A percentile compares a stretch with the other conserved stretches of the same genome.
These are phyloP conservation scores for Stegana nigrithorax DNA, from an alignment of 2,888 invertebrate genomes.

Conservation along the genomic window DNA sequence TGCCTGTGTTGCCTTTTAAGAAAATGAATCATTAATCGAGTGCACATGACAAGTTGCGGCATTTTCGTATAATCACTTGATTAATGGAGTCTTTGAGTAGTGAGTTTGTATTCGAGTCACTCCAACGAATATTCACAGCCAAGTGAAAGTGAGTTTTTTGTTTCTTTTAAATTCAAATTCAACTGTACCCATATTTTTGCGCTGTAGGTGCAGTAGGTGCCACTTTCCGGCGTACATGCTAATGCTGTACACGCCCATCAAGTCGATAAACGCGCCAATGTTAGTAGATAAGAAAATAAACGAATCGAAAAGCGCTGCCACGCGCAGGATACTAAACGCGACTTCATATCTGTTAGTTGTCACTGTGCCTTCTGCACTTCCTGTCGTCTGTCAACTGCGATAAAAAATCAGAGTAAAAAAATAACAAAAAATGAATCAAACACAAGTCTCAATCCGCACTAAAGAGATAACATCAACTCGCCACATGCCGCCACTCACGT, in stretches of 20 bases:
- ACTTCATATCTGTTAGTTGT: too few relatives aligned
- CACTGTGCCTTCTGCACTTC: not conserved
- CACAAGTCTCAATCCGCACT: too few relatives aligned
- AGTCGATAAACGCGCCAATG: too few relatives aligned
- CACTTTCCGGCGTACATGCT: too few relatives aligned
- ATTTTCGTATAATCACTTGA: conserved; percentile 47
- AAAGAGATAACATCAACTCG: conserved; percentile 18
- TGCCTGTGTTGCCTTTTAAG: conserved; percentile 25
- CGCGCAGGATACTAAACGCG: not conserved
- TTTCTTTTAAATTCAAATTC: too few relatives aligned
- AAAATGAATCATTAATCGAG: conserved; percentile 54
- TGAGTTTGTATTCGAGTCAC: not conserved
- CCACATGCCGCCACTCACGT: conserved; percentile 44
- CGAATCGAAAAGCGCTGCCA: not conserved
- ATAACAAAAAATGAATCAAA: too few relatives aligned
- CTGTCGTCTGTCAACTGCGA: too few relatives aligned
- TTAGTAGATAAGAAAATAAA: not conserved
- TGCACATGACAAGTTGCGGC: conserved; percentile 48
- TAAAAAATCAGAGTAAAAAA: too few relatives aligned
- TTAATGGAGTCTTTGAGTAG: conserved; percentile 46
- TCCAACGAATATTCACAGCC: too few relatives aligned
- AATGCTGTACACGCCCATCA: too few relatives aligned
- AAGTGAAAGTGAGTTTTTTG: conserved; percentile 25
- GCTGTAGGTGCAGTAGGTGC: too few relatives aligned
- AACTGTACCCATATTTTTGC: too few relatives aligned